phyloP scores from a whole-genome alignment of 2,888 invertebrate species.

The Stenoptilia bipunctidactyla region DNA sequence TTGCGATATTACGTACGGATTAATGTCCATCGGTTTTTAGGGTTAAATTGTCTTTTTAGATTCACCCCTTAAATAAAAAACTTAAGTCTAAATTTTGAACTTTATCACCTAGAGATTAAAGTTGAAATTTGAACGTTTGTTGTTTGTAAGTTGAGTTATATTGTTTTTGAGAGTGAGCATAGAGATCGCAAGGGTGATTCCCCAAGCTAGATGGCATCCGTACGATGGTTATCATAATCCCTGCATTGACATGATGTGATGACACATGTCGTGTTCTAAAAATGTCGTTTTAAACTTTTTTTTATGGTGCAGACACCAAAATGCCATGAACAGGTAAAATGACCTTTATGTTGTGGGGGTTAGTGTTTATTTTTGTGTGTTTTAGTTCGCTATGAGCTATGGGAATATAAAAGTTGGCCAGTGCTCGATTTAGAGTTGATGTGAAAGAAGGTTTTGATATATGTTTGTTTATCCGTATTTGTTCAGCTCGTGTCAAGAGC shows the following conservation, averaged over 20 bases:
- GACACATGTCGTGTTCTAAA: conserved; percentile 67
- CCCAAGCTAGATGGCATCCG: conserved; percentile 62
- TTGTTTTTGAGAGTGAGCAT: conserved; percentile 27
- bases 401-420: conserved; percentile 45
- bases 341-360: conserved; percentile 21
- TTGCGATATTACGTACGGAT: conserved; percentile 70
- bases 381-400: conserved; percentile 22
- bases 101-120: conserved; percentile 15
- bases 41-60: conserved; percentile 68
- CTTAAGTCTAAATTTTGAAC: conserved; percentile 17
- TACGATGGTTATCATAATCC: conserved; percentile 71
- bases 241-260: conserved; percentile 70
- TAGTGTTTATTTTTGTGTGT: conserved; percentile 22
- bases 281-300: conserved; percentile 58
- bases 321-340: conserved; percentile 16
- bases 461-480: conserved; percentile 39
- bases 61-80: conserved; percentile 37
- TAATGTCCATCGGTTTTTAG: conserved; percentile 68
- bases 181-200: conserved; percentile 66
- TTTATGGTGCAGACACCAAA: conserved; percentile 17
- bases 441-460: conserved; percentile 41
- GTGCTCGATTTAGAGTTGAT: conserved; percentile 57
- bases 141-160: conserved; percentile 24
- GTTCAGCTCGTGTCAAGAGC: conserved; percentile 36
- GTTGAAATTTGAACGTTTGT: conserved; percentile 19